Percentiles rank a stretch among this genome's conserved stretches.
phyloP scores from a whole-genome alignment of 2,888 invertebrate genomes.

The Archips crataeganus region DNA sequence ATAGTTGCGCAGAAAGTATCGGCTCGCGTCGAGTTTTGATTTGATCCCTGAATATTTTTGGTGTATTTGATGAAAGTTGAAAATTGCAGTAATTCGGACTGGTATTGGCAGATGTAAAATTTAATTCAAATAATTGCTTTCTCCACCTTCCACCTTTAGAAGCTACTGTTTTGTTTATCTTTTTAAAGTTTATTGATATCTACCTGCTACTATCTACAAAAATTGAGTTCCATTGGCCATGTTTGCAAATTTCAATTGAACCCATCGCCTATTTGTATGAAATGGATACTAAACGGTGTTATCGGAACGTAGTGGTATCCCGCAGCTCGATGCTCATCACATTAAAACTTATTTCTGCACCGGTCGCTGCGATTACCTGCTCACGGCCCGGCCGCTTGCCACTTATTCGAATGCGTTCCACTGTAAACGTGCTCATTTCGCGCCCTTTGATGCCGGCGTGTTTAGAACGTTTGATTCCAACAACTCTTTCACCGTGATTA shows the following conservation, averaged over 20 bases:
- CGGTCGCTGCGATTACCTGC: conserved; percentile 71
- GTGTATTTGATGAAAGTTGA: conserved; percentile 23
- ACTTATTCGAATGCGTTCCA: conserved; percentile 69
- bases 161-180: neutral
- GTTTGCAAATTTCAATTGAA: conserved; percentile 30
- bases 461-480: conserved; percentile 79
- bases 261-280: conserved; percentile 20
- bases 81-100: conserved; percentile 13
- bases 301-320: conserved; percentile 38
- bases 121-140: neutral
- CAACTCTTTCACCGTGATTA: conserved; percentile 67
- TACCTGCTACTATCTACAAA: no score
- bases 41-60: conserved; percentile 52
- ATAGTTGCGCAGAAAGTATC: conserved; percentile 70
- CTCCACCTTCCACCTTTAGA: neutral
- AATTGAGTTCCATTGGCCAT: neutral
- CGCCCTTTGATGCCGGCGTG: conserved; percentile 72
- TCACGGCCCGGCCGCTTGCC: conserved; percentile 60
- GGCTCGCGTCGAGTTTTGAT: conserved; percentile 55
- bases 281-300: conserved; percentile 32
- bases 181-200: no score
- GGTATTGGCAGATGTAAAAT: neutral
- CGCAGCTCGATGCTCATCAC: conserved; percentile 56
- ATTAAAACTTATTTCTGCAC: conserved; percentile 72
- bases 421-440: conserved; percentile 78